Percentiles rank a stretch among this genome's conserved stretches.
phyloP scores from a whole-genome alignment of 2,113 vertebrate genomes.

The Thoracochromis brauschi region DNA sequence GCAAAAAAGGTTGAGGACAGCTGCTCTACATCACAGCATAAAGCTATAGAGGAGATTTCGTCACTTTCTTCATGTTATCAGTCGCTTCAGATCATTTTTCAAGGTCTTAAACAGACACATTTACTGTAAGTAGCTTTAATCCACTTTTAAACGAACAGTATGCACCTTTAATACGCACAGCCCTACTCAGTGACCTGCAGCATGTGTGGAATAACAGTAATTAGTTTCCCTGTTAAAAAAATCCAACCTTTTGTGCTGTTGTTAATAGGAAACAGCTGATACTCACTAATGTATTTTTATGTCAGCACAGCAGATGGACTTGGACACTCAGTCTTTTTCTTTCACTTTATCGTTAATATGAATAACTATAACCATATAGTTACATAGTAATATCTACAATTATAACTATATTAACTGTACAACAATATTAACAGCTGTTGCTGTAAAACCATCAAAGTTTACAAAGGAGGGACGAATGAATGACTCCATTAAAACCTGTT shows the following conservation, averaged over 20 bases:
- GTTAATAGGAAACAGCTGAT: neutral
- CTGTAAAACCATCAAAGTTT: neutral
- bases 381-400: neutral
- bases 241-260: neutral
- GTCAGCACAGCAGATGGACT: neutral
- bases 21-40: neutral
- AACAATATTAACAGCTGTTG: neutral
- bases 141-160: neutral
- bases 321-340: neutral
- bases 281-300: neutral
- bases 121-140: neutral
- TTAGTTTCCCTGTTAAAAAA: neutral
- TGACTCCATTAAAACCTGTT: neutral
- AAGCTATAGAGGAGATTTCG: neutral
- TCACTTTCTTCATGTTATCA: neutral
- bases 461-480: neutral
- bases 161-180: neutral
- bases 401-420: neutral
- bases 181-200: neutral
- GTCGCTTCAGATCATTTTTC: neutral
- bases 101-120: neutral
- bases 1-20: neutral
- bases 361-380: neutral
- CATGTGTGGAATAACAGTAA: neutral
- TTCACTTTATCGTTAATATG: neutral